A percentile compares a stretch with the other conserved stretches of the same genome.
phyloP scores from a whole-genome alignment of 2,888 invertebrate species.

The Epinotia brunnichana region DNA sequence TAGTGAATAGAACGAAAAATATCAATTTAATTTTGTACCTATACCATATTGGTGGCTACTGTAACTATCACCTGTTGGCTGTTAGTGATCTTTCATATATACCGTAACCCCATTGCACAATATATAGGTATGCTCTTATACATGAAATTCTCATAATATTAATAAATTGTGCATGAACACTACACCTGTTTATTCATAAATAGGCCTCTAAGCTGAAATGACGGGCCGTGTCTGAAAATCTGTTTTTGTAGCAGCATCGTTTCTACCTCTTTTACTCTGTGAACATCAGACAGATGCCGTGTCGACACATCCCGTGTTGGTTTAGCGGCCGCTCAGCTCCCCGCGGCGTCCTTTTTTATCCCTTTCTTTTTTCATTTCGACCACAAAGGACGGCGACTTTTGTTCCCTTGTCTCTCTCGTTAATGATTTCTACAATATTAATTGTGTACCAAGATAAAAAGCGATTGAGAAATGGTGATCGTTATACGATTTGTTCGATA shows the following conservation, averaged over 20 bases:
- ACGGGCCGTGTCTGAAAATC: background rate
- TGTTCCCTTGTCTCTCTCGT: constrained; percentile 80
- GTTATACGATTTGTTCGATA: constrained; percentile 63
- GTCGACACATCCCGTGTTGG: constrained; percentile 78
- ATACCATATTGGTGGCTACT: no score
- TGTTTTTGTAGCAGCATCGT: background rate
- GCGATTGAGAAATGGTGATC: constrained; percentile 78
- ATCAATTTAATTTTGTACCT: no score
- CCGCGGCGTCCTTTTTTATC: constrained; percentile 61
- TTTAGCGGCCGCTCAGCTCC: constrained; percentile 63
- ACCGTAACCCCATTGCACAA: no score
- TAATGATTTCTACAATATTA: constrained; percentile 84
- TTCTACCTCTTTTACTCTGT: constrained; percentile 21
- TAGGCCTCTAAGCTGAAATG: no score
- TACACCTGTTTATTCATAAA: no score
- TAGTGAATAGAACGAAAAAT: no score
- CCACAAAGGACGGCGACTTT: constrained; percentile 81
- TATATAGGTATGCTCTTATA: no score
- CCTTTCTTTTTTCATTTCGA: constrained; percentile 60
- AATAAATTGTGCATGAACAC: no score
- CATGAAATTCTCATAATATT: no score
- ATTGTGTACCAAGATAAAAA: constrained; percentile 75
- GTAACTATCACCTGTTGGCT: no score
- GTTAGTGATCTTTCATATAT: no score
- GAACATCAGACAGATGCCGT: constrained; percentile 59